phyloP scores from a whole-genome alignment of 2,797 vertebrate genomes.

The Falco columbarius region DNA sequence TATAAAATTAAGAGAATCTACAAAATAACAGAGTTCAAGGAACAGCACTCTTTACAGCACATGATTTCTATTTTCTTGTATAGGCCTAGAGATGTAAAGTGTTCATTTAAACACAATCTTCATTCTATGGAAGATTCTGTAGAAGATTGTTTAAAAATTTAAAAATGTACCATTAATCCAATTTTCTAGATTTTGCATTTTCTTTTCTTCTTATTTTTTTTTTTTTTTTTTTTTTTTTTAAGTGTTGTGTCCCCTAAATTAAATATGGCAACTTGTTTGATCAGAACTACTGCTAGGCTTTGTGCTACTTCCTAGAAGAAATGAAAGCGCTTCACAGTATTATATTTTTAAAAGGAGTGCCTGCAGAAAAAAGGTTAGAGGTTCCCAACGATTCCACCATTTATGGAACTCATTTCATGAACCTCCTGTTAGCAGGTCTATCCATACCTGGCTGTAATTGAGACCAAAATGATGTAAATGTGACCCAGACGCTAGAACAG shows the following conservation, averaged over 20 bases:
- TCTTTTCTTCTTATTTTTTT: not conserved
- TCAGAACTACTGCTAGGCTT: not conserved
- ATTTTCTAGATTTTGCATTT: not conserved
- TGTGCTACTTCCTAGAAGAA: not conserved
- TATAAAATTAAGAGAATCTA: not conserved
- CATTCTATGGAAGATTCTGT: not conserved
- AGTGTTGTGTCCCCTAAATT: not conserved
- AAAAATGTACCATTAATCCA: not conserved
- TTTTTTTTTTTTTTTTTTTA: not conserved
- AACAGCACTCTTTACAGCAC: not conserved
- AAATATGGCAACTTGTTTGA: not conserved
- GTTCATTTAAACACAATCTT: not conserved
- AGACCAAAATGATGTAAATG: not conserved
- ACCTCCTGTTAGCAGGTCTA: not conserved
- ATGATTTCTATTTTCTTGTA: not conserved
- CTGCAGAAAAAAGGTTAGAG: not conserved
- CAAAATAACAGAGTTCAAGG: not conserved
- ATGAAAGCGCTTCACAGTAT: not conserved
- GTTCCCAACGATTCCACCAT: not conserved
- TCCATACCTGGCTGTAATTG: not conserved
- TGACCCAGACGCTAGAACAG: not conserved
- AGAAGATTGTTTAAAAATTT: not conserved
- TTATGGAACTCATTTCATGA: not conserved
- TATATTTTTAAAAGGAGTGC: not conserved
- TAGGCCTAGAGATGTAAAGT: not conserved